phyloP scores from a whole-genome alignment of 2,888 invertebrate genomes.

The Antitype chi region DNA sequence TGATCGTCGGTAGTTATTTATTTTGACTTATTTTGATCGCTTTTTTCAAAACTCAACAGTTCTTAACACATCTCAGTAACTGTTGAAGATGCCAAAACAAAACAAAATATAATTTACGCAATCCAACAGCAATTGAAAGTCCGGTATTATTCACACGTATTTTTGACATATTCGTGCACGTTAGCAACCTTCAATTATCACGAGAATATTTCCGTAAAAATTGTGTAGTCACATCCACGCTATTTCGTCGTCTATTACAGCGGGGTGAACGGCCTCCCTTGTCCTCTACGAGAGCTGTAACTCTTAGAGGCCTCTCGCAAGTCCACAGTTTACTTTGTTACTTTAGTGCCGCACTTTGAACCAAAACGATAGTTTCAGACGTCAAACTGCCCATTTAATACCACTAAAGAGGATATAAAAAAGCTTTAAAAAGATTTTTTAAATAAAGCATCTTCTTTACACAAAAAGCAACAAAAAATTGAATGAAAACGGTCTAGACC shows the following conservation, averaged over 20 bases:
- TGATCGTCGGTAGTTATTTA: not conserved
- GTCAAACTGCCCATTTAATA: slow-evolving; percentile 61
- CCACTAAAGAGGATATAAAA: slow-evolving; percentile 28
- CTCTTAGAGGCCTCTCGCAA: slow-evolving; percentile 81
- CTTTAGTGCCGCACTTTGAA: slow-evolving; percentile 71
- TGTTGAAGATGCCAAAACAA: not conserved
- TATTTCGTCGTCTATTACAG: slow-evolving; percentile 71
- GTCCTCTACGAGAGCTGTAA: slow-evolving; percentile 83
- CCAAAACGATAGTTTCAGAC: slow-evolving; percentile 61
- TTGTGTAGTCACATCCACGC: slow-evolving; percentile 68
- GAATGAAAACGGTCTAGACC: slow-evolving; percentile 52
- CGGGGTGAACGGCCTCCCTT: slow-evolving; percentile 84
- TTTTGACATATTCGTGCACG: slow-evolving; percentile 22
- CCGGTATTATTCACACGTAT: slow-evolving; percentile 25
- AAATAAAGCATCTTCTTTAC: slow-evolving; percentile 26
- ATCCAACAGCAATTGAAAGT: not conserved
- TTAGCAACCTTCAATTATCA: slow-evolving; percentile 45
- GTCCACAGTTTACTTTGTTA: slow-evolving; percentile 74
- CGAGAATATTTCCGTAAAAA: slow-evolving; percentile 48
- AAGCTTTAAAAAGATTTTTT: not conserved
- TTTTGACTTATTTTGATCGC: not conserved
- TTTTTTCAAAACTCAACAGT: not conserved
- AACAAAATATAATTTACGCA: not conserved
- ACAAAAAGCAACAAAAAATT: slow-evolving; percentile 29
- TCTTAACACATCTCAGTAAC: not conserved